Base-by-base conservation (phyloP, 1,140 invertebrate genomes). In the Trinorchestia longiramus region DNA sequence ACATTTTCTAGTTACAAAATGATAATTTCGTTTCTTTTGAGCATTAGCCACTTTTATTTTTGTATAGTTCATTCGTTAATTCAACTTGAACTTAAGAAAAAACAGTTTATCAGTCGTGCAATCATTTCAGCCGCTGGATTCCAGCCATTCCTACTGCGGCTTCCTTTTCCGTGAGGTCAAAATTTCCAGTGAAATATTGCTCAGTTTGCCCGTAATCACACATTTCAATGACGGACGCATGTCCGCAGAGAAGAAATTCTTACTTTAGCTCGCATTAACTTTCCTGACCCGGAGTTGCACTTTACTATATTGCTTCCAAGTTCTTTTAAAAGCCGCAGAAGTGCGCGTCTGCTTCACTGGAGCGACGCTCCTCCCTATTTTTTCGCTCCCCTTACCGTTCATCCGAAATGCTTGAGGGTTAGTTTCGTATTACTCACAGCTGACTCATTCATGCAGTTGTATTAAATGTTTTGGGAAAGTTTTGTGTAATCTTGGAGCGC, bases 231-330 rank as follows among this genome's bases (percentile, higher is more conserved):
- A 36, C 11, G 62, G 62, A 11, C 62, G 62, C 62, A 77, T 77
- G 62, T 77, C 62, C 62, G 62, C 62, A 77, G 62, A 77, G 62
- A 77, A 77, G 62, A 77, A 77, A 77, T 77, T 77, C 62, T 77
- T 77, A 77, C 62, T 77, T 15, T 77, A 77, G 15, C 28, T 77
- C 11, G 62, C 62, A 77, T 77, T 77, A 77, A 77, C 62, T 77
- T 77, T 28, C 28, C 28, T 11, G 62, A 77, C 62, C 36, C 62
- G 11, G 62, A 36, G 62, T 23, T 77, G 15, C 62, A 77, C 62
- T 77, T 77, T 77, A 77, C 62, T 77, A 28, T 77, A 77, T 77
- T 77, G 36, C 62, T 77, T 77, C 62, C 15, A 77, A 77, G 62
- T 77, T 77, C 62, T 77, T 77, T 77, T 77, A 77, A 23, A 77